A percentile compares a stretch with the other conserved stretches of the same genome.
Conservation (phyloP, 1,140 invertebrate genomes). For the Helicoverpa armigera region DNA sequence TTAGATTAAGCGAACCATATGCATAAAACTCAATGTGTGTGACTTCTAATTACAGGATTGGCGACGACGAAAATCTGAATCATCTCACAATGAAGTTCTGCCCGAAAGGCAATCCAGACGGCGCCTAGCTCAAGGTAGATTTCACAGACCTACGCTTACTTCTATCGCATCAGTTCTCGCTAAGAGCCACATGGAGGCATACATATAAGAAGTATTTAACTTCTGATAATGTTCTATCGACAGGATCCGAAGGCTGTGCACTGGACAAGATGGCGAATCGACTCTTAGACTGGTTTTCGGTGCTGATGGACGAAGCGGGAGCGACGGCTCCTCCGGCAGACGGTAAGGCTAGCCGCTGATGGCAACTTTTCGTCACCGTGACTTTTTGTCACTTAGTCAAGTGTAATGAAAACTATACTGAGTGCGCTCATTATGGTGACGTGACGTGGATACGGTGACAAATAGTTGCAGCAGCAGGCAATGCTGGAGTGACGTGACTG, state of each 20-base stretch:
- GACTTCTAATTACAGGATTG: conserved; percentile 57
- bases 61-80: conserved; percentile 55
- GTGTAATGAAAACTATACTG: too few species aligned
- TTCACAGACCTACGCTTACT: too few species aligned
- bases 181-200: too few species aligned
- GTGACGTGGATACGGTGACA: too few species aligned
- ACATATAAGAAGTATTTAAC: too few species aligned
- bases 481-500: too few species aligned
- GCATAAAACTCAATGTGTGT: background rate
- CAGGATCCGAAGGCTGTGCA: conserved; percentile 86
- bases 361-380: too few species aligned
- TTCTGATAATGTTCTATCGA: background rate
- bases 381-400: too few species aligned
- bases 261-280: conserved; percentile 95
- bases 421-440: too few species aligned
- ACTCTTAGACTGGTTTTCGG: conserved; percentile 97
- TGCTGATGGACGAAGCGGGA: conserved; percentile 94
- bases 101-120: conserved; percentile 53
- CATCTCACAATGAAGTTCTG: conserved; percentile 64
- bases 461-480: too few species aligned
- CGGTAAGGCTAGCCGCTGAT: conserved; percentile 52
- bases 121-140: conserved; percentile 54
- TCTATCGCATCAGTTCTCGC: too few species aligned
- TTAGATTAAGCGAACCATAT: too few species aligned
- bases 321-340: conserved; percentile 64